These are phyloP conservation scores for Dendrolimus punctatus DNA, from an alignment of 1,140 invertebrate species.

Conservation along the genomic window DNA sequence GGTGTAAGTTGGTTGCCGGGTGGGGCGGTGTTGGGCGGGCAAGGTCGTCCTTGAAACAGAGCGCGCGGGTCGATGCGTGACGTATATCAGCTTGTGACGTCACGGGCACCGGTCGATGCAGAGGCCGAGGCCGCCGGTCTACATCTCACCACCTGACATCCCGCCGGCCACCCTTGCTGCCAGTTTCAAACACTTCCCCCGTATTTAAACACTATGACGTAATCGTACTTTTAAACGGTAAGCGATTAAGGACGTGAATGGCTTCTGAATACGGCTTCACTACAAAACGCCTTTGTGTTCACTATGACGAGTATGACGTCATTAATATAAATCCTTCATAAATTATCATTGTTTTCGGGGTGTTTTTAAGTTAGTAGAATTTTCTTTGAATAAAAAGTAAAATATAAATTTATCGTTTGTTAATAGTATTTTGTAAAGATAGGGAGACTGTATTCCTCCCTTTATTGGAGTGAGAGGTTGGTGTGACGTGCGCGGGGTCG, in stretches of 20 bases:
- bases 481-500: slow-evolving; percentile 42
- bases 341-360: no score
- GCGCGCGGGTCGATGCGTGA: slow-evolving; percentile 61
- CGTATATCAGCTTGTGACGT: slow-evolving; percentile 53
- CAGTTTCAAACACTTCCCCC: slow-evolving; percentile 35
- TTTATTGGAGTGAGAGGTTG: slow-evolving; percentile 10
- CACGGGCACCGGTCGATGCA: slow-evolving; percentile 47
- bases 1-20: slow-evolving; percentile 40
- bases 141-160: slow-evolving; percentile 19
- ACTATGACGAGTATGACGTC: no score
- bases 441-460: no score
- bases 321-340: no score
- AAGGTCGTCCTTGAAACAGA: slow-evolving; percentile 62
- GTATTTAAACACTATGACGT: slow-evolving; percentile 57
- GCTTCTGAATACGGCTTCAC: no score
- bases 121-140: slow-evolving; percentile 41
- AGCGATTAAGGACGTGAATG: slow-evolving; percentile 31
- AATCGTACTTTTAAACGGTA: slow-evolving; percentile 38
- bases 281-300: no score
- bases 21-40: slow-evolving; percentile 23
- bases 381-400: no score
- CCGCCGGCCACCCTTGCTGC: slow-evolving; percentile 31
- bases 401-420: no score
- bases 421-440: no score
- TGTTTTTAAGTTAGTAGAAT: no score